Evolutionary conservation across 37 sponge, comb jelly and placozoan species (phyloP).

Genomic region (Aplysina aerophoba): DNA sequence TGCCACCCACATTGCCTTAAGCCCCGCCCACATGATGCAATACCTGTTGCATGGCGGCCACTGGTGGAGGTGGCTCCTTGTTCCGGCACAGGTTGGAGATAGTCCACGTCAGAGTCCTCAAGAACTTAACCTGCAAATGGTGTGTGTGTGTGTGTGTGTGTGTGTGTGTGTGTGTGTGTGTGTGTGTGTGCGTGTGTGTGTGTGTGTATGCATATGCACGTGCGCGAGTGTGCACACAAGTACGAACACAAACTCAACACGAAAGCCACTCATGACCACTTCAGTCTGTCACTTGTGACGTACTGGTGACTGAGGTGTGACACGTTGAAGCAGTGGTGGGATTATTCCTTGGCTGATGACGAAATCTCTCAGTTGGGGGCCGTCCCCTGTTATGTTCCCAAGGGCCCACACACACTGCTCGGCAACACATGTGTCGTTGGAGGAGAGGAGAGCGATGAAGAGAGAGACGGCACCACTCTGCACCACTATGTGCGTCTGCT

Average conservation of each 20-base stretch:
- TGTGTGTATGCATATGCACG: no score
- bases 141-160: not conserved
- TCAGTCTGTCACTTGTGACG: no score
- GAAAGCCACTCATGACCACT: no score
- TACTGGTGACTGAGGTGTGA: slow-evolving; percentile 70
- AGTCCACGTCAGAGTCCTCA: slow-evolving; percentile 90
- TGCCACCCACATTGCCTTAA: no score
- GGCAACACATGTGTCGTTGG: slow-evolving; percentile 62
- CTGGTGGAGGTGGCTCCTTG: slow-evolving; percentile 94
- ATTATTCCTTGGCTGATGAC: slow-evolving; percentile 87
- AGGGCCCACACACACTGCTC: slow-evolving; percentile 97
- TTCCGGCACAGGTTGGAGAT: slow-evolving; percentile 93
- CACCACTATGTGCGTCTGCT: slow-evolving; percentile 88
- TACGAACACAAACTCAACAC: not conserved
- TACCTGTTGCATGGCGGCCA: slow-evolving; percentile 79
- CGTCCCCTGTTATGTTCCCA: slow-evolving; percentile 92
- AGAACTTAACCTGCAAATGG: slow-evolving; percentile 56
- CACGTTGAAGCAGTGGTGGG: slow-evolving; percentile 73
- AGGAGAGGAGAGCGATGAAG: slow-evolving; percentile 68
- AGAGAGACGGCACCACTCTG: slow-evolving; percentile 85
- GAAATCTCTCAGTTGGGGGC: slow-evolving; percentile 81
- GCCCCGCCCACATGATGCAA: not conserved
- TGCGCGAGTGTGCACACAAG: not conserved
- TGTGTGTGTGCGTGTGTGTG: no score
- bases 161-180: no score